These are phyloP conservation scores for Natator depressus DNA, from an alignment of 2,113 vertebrate species.

Conservation along the genomic window DNA sequence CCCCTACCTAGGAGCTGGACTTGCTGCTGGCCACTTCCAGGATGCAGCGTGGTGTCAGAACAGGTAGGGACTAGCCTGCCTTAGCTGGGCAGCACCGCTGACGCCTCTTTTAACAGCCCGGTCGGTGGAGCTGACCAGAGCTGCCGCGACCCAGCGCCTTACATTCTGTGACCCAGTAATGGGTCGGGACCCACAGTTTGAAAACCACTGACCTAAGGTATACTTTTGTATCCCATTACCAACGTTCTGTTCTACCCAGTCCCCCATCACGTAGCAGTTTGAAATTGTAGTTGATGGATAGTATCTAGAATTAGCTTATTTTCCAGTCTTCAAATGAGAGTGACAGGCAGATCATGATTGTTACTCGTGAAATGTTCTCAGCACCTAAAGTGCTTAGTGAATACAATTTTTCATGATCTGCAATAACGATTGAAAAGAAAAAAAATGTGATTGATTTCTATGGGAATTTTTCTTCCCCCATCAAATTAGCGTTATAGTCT, in stretches of 20 bases:
- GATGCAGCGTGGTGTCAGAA: too few species aligned
- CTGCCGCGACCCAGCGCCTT: too few species aligned
- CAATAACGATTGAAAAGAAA: conserved; percentile 20
- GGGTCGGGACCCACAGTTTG: too few species aligned
- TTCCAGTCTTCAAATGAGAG: fast-evolving
- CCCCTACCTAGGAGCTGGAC: too few species aligned
- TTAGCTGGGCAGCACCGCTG: too few species aligned
- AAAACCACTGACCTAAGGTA: background rate
- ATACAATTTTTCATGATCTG: conserved; percentile 19
- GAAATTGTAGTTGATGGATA: conserved; percentile 47
- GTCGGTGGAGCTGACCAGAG: too few species aligned
- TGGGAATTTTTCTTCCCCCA: background rate
- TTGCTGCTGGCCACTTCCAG: too few species aligned
- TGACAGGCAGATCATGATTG: background rate
- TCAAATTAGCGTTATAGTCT: background rate
- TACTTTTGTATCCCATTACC: conserved; percentile 26
- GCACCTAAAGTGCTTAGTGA: conserved; percentile 17
- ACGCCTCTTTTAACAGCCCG: too few species aligned
- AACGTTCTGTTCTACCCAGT: background rate
- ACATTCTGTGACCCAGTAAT: too few species aligned
- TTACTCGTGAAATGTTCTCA: background rate
- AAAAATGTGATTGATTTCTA: background rate
- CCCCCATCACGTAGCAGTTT: background rate
- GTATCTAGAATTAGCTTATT: conserved; percentile 1
- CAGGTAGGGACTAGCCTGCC: too few species aligned